phyloP scores from a whole-genome alignment of 2,113 vertebrate genomes.

The Psilopsiagon aymara region DNA sequence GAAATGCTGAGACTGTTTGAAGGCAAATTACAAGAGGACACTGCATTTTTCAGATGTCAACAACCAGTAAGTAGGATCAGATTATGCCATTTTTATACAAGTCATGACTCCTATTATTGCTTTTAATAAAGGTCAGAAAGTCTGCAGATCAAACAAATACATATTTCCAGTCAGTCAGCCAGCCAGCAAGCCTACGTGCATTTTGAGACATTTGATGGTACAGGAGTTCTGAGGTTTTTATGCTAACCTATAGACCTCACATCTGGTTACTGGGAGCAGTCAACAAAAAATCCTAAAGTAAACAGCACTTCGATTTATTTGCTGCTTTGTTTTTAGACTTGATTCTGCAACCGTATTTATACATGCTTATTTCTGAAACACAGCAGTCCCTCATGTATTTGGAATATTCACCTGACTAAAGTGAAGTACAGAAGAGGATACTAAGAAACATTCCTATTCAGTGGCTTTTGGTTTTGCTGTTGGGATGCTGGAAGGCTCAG shows the following conservation, averaged over 20 bases:
- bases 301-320: neutral
- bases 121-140: neutral
- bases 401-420: neutral
- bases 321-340: neutral
- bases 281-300: neutral
- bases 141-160: conserved; percentile 2
- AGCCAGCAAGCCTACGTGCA: neutral
- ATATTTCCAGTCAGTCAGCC: neutral
- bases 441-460: neutral
- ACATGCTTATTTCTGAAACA: neutral
- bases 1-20: neutral
- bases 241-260: neutral
- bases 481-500: neutral
- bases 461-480: neutral
- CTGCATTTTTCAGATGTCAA: neutral
- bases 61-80: neutral
- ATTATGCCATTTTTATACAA: neutral
- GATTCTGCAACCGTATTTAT: neutral
- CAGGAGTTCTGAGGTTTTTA: neutral
- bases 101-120: neutral
- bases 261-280: neutral
- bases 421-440: neutral
- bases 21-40: neutral
- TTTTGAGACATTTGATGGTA: neutral
- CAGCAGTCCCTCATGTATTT: neutral